Percentiles rank a stretch among this genome's conserved stretches.
These are phyloP conservation scores for Watsonalla binaria DNA, from an alignment of 2,888 invertebrate genomes.

Conservation along the genomic window DNA sequence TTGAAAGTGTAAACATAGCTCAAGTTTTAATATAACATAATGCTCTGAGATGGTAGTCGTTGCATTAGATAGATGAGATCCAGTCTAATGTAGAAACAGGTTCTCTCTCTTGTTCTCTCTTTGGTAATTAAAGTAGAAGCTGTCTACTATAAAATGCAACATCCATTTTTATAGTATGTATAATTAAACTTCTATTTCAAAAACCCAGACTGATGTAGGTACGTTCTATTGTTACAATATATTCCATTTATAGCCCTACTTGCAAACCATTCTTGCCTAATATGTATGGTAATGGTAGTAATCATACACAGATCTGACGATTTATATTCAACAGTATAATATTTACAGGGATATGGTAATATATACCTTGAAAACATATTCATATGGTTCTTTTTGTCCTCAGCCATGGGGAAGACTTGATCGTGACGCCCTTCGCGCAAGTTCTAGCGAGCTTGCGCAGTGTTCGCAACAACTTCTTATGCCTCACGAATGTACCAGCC, in stretches of 20 bases:
- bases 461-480: constrained; percentile 98
- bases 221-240: background rate
- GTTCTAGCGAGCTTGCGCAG: constrained; percentile 98
- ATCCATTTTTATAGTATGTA: too few relatives aligned
- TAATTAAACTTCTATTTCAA: too few relatives aligned
- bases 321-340: background rate
- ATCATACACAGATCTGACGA: background rate
- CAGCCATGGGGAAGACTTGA: constrained; percentile 99
- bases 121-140: too few relatives aligned
- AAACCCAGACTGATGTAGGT: background rate
- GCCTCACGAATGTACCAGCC: constrained; percentile 95
- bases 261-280: background rate
- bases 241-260: background rate
- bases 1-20: too few relatives aligned
- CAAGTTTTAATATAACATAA: too few relatives aligned
- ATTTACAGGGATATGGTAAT: background rate
- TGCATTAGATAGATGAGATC: too few relatives aligned
- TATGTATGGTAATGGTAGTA: background rate
- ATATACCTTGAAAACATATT: constrained; percentile 2
- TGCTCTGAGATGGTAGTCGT: too few relatives aligned
- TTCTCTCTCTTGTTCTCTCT: too few relatives aligned
- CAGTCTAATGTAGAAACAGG: too few relatives aligned
- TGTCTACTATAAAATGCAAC: too few relatives aligned
- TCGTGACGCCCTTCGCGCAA: constrained; percentile 99
- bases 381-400: constrained; percentile 41